phyloP scores from a whole-genome alignment of 92 coral and sea anemone genomes.

The Virgularia gustaviana region DNA sequence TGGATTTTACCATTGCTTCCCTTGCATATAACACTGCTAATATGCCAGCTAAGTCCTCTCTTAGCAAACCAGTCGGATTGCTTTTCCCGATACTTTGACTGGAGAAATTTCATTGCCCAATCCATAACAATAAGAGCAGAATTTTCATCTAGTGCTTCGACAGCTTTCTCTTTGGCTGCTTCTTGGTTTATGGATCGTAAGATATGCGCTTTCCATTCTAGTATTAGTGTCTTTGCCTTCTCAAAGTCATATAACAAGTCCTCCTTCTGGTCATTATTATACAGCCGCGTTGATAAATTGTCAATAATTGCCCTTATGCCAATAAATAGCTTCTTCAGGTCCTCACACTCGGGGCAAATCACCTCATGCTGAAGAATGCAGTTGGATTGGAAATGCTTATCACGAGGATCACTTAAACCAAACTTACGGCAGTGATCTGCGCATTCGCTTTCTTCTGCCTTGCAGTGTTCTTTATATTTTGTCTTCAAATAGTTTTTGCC shows the following conservation, averaged over 20 bases:
- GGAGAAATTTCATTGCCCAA: slow-evolving; percentile 83
- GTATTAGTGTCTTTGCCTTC: slow-evolving; percentile 50
- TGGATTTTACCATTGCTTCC: slow-evolving; percentile 44
- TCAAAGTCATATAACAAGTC: slow-evolving; percentile 65
- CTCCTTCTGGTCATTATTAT: slow-evolving; percentile 64
- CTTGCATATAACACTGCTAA: slow-evolving; percentile 53
- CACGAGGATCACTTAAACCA: slow-evolving; percentile 54
- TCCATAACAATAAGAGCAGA: slow-evolving; percentile 65
- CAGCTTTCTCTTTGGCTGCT: slow-evolving; percentile 61
- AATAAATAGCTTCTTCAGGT: slow-evolving; percentile 8
- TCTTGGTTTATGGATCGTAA: slow-evolving; percentile 68
- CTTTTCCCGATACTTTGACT: slow-evolving; percentile 69
- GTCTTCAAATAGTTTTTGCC: slow-evolving; percentile 50
- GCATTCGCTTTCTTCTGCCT: slow-evolving; percentile 56
- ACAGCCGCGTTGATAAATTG: not conserved
- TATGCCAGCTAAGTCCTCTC: slow-evolving; percentile 70
- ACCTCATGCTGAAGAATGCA: slow-evolving; percentile 52
- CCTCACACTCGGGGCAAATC: slow-evolving; percentile 58
- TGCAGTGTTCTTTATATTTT: slow-evolving; percentile 48
- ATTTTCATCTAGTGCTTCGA: slow-evolving; percentile 49
- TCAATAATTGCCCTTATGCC: not conserved
- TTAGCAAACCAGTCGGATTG: slow-evolving; percentile 70
- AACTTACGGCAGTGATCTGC: slow-evolving; percentile 58
- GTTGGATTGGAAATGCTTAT: slow-evolving; percentile 31
- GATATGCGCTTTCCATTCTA: slow-evolving; percentile 75